Base-by-base conservation (phyloP, 2,113 vertebrate genomes). In the Turnix velox region DNA sequence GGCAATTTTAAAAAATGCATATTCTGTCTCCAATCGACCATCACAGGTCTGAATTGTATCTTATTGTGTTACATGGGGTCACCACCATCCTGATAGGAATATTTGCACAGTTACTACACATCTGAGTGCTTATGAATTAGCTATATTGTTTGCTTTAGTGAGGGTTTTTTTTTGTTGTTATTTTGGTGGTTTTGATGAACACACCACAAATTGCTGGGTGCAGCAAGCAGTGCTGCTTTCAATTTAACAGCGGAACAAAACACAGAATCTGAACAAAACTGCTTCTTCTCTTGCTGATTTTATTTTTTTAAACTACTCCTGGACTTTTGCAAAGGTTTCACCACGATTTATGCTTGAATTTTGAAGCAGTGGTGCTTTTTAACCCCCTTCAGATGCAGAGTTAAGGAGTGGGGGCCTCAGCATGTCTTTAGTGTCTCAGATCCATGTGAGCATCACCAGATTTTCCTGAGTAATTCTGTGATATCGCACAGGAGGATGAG, bases 1-100 rank as follows among this genome's bases (percentile, higher is more conserved):
- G 95, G 92, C 91, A 94, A 96, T 97, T 97, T 96, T 74, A 95
- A 95, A 97, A 97, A 97, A 96, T 40, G 89, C 78, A 18, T 97
- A 95, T 97, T 97, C 96, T 62, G 57, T 90, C 92, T 96, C 96
- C 95, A 95, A 14, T 92, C 97, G 97, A 96, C 95, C 39, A 0
- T 93, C 93, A 91, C 92, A 88, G 92, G 72, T 91, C 87, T 97
- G 96, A 97, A 96, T 88, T 85, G 86, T 96, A 82, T 93, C 71
- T 97, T 97, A 94, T 49, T 91, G 93, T 93, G 75, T 95, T 90
- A 77, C 82, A 51, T 73, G 82, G 61, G 76, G 52, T 71, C 45
- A 63, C 71, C 42, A 55, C 73, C n/a, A 17, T 81, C 49, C 82
- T 45, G 76, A 80, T 62, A 90, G 63, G 92, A 86, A 91, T 94